Evolutionary conservation across 1,140 invertebrate species (phyloP).

Genomic region (Anoplolepis gracilipes): DNA sequence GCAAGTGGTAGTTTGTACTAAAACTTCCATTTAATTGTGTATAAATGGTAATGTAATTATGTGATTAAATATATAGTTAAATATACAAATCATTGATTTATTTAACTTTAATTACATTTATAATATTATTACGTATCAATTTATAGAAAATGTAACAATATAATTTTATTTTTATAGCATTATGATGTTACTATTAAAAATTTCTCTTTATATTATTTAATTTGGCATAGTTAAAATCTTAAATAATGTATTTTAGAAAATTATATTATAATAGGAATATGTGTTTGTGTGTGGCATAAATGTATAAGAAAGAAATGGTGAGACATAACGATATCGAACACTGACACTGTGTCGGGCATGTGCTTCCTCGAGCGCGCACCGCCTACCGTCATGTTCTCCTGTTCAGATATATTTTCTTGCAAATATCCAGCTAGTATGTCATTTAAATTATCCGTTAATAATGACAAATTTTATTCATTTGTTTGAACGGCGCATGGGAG

Average conservation of each 20-base stretch:
- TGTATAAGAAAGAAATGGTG: not conserved
- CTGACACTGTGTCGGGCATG: not conserved
- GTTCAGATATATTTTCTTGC: conserved; percentile 55
- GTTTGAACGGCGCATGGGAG: too few relatives aligned
- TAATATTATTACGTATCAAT: not conserved
- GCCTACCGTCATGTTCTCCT: conserved; percentile 26
- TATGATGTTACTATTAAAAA: not conserved
- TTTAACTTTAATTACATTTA: too few relatives aligned
- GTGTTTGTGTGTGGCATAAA: too few relatives aligned
- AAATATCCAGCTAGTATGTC: conserved; percentile 27
- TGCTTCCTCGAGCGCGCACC: not conserved
- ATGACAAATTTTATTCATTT: conserved; percentile 25
- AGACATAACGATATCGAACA: not conserved
- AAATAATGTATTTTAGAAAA: not conserved
- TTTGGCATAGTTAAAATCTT: not conserved
- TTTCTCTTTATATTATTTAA: not conserved
- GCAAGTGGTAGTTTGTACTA: not conserved
- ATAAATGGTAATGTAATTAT: not conserved
- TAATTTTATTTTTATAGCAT: conserved; percentile 13
- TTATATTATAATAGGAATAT: not conserved
- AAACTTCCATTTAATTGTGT: not conserved
- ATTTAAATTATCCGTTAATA: conserved; percentile 54
- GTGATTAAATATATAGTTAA: not conserved
- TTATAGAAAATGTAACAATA: not conserved
- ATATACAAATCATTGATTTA: too few relatives aligned